Evolutionary conservation across 2,113 vertebrate species (phyloP).

Genomic region (Ceyx margarethae): DNA sequence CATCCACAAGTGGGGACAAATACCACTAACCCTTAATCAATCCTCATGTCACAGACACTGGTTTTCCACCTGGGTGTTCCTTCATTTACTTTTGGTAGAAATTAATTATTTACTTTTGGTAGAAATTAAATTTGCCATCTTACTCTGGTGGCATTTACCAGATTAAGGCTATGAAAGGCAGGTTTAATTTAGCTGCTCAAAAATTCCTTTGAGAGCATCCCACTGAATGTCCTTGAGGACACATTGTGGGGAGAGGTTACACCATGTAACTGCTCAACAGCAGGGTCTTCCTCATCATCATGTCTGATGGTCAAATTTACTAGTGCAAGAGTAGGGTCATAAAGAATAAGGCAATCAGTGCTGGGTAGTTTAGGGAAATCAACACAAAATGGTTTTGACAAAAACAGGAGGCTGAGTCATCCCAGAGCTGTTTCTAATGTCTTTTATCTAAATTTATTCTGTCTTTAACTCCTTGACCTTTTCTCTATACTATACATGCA

Average conservation of each 20-base stretch:
- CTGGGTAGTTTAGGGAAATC: neutral
- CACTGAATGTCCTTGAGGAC: neutral
- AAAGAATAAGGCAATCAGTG: neutral
- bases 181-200: neutral
- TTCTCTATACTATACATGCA: neutral
- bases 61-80: neutral
- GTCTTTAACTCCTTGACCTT: neutral
- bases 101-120: neutral
- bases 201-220: neutral
- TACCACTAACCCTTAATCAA: neutral
- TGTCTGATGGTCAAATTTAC: neutral
- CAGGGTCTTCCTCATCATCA: neutral
- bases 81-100: neutral
- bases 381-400: neutral
- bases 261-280: neutral
- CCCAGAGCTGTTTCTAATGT: neutral
- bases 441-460: neutral
- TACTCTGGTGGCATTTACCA: neutral
- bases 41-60: neutral
- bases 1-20: neutral
- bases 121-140: neutral
- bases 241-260: too few species aligned
- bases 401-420: neutral
- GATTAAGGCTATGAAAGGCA: neutral
- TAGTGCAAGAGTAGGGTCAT: neutral